Evolutionary conservation across 1,140 invertebrate species (phyloP).

Genomic region (Drosophila chauvacae): DNA sequence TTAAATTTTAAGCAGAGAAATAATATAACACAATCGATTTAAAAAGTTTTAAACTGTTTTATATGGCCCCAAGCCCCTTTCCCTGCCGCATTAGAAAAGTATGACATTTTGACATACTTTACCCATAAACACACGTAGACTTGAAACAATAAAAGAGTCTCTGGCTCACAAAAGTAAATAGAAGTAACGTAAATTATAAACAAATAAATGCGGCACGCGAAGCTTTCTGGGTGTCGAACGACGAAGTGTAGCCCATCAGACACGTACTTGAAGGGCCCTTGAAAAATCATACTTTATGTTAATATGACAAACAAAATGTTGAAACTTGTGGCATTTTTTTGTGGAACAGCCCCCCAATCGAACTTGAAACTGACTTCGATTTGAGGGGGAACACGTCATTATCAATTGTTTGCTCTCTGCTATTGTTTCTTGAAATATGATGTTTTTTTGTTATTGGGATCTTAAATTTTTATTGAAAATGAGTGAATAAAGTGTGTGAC

Average conservation of each 20-base stretch:
- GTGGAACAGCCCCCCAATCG: slow-evolving; percentile 21
- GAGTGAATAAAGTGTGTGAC: not conserved
- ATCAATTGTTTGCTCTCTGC: slow-evolving; percentile 35
- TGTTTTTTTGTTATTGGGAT: not conserved
- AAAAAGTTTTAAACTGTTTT: slow-evolving; percentile 41
- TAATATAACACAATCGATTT: slow-evolving; percentile 14
- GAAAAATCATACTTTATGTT: slow-evolving; percentile 65
- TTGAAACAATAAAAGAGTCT: slow-evolving; percentile 55
- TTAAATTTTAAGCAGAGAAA: too few species aligned
- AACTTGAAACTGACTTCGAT: slow-evolving; percentile 13
- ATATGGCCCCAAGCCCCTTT: slow-evolving; percentile 16
- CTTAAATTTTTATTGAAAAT: not conserved
- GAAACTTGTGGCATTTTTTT: slow-evolving; percentile 23
- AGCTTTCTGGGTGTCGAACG: slow-evolving; percentile 36
- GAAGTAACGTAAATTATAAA: slow-evolving; percentile 51
- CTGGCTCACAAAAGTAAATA: slow-evolving; percentile 26
- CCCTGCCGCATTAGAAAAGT: slow-evolving; percentile 24
- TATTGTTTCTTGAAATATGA: slow-evolving; percentile 21
- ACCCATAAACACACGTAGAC: slow-evolving; percentile 26
- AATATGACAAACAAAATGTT: slow-evolving; percentile 67
- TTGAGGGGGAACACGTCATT: slow-evolving; percentile 7
- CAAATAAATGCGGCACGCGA: slow-evolving; percentile 60
- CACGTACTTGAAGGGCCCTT: slow-evolving; percentile 47
- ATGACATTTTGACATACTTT: slow-evolving; percentile 51
- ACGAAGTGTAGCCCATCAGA: slow-evolving; percentile 29